A percentile compares a stretch with the other conserved stretches of the same genome.
Evolutionary conservation across 2,113 vertebrate species (phyloP).

Genomic region (Vulpes vulpes): DNA sequence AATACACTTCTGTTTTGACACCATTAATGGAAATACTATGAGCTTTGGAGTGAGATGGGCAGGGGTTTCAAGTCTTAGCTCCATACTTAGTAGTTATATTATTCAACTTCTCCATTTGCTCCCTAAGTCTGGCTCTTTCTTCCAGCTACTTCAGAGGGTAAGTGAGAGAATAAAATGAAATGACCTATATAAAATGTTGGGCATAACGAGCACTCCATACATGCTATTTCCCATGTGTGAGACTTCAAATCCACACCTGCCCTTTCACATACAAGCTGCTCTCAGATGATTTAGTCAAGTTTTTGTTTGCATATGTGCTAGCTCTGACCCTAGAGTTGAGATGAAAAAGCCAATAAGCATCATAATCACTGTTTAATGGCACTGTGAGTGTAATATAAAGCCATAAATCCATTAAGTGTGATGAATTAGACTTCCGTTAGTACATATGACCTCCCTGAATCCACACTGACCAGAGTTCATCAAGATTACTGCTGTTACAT

Average conservation of each 20-base stretch:
- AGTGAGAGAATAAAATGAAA: background rate
- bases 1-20: background rate
- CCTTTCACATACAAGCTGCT: background rate
- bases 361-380: background rate
- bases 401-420: background rate
- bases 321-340: background rate
- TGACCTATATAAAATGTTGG: background rate
- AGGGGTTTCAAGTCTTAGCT: background rate
- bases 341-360: background rate
- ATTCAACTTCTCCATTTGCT: background rate
- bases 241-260: background rate
- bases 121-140: background rate
- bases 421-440: background rate
- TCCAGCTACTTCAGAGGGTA: background rate
- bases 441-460: background rate
- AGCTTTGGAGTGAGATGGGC: background rate
- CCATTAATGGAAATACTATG: background rate
- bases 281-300: too few relatives aligned
- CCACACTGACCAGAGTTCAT: constrained; percentile 43
- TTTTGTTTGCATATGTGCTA: background rate
- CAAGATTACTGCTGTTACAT: background rate
- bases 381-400: background rate
- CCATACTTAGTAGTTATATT: background rate
- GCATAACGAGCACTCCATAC: background rate
- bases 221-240: background rate